Evolutionary conservation across 1,140 invertebrate genomes (phyloP).

Genomic region (Oreohelix idahoensis): DNA sequence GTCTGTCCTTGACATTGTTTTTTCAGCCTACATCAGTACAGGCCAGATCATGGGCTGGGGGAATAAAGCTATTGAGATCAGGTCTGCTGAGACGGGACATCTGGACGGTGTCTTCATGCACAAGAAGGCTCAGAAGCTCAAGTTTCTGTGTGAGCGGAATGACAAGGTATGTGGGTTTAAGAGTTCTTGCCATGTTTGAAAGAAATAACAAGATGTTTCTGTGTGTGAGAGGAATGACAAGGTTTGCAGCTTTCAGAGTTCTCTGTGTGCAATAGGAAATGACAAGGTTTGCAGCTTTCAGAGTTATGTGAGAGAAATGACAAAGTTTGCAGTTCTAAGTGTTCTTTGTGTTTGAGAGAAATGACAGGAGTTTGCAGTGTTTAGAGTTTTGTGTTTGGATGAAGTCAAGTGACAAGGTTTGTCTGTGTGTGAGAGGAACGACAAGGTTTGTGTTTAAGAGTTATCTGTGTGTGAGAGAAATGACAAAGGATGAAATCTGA

Average conservation of each 20-base stretch:
- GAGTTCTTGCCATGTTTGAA: not conserved
- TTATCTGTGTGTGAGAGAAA: too few relatives aligned
- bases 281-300: not conserved
- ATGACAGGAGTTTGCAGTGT: too few relatives aligned
- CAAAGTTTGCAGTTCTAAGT: not conserved
- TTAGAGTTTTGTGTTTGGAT: too few relatives aligned
- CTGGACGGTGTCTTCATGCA: slow-evolving; percentile 99
- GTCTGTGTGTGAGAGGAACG: too few relatives aligned
- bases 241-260: not conserved
- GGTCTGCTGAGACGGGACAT: slow-evolving; percentile 94
- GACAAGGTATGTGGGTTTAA: slow-evolving; percentile 84
- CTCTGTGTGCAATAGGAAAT: not conserved
- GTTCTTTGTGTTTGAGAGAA: not conserved
- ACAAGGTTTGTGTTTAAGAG: too few relatives aligned
- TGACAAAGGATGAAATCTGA: too few relatives aligned
- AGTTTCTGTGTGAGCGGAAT: slow-evolving; percentile 99
- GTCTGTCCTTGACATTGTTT: not conserved
- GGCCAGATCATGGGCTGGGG: slow-evolving; percentile 99
- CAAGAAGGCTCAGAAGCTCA: slow-evolving; percentile 99
- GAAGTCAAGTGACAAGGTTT: too few relatives aligned
- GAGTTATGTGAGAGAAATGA: not conserved
- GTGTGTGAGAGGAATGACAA: slow-evolving; percentile 4
- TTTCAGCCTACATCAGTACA: slow-evolving; percentile 91
- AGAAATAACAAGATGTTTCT: too few relatives aligned
- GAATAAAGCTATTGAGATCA: slow-evolving; percentile 99